Evolutionary conservation across 2,797 vertebrate genomes (phyloP), one percentile per base, ranked within the genome.

Genomic region (Lepilemur ruficaudatus): DNA sequence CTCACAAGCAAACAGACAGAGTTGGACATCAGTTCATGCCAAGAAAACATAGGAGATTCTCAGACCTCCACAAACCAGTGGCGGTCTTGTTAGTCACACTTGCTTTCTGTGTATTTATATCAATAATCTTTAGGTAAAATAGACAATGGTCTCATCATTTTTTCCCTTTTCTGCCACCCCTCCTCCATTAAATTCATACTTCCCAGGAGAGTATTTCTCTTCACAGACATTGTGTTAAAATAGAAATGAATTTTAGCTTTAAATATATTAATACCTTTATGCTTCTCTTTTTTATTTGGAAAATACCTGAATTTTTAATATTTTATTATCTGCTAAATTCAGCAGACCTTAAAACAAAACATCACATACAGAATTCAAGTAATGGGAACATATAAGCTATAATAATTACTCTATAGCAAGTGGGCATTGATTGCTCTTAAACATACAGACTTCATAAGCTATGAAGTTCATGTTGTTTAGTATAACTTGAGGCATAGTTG

Each of bases 401-500:
- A 89, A 72, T 59, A 93, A 95, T 97, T 76, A 94, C 30, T 94
- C 25, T 84, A 50, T 8, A 94, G 55, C 50, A 92, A 89, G 94
- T 87, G 94, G 73, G n/a, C 46, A 70, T 82, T 43, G 35, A 70
- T 82, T 59, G 35, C 15, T 90, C 48, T 76, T 89, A 95, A 94
- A 95, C 52, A 73, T n/a, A 78, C 8, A 95, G 48, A 75, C 72
- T 85, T 72, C 84, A 32, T 92, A 91, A 94, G 35, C 57, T 69
- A 63, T 96, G 72, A 57, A 94, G 15, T 65, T 94, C 57, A 76
- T 17, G 8, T 59, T 90, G 85, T 89, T 97, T 97, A 91, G 61
- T 69, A 90, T 94, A 96, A 93, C 59, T 94, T 75, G 83, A 97
- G 50, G 76, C 55, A 89, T 30, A 84, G n/a, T 72, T 97, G 97